Evolutionary conservation across 2,797 vertebrate species (phyloP), one percentile per base, ranked within the genome.

Genomic region (Clarias pachynema): DNA sequence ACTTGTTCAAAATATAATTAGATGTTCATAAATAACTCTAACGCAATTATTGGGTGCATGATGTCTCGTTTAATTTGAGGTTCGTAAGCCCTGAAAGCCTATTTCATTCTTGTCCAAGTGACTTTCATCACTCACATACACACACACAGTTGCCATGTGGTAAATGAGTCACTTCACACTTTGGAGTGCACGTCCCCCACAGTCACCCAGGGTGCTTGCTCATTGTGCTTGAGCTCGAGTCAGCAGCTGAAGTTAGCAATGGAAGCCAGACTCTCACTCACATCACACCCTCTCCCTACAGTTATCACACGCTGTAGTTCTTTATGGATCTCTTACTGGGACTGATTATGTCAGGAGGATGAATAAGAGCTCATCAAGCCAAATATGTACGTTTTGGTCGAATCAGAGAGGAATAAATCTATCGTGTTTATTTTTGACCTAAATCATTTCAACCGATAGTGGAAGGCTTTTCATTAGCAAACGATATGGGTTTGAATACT

Each of bases 51-150:
- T 2, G 7, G 18, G 37, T 6, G n/a, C 12, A 9, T 29, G 34
- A 80, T 49, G 37, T 49, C 18, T 70, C 70, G 37, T 77, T 83
- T 72, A 37, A 75, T 66, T 79, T 87, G 84, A 59, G 73, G 79
- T 77, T 91, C 86, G 89, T 92, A 85, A 86, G 75, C 85, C 75
- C 87, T 88, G 89, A 82, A 84, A 88, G 86, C 84, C 84, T 0
- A 86, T 86, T 93, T 90, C 34, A 91, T 91, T 93, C 91, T 89
- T 89, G 65, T 81, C 86, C 5, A 18, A 85, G 70, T 79, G 73
- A 80, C 82, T 84, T 87, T 91, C 86, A 87, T 88, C 83, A 70
- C 70, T 57, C 59, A 44, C 57, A 56, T 20, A 68, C 37, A 44
- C 44, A 49, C 44, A 49, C 34, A 44, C 57, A 62, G 65, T 74